Conservation (phyloP, 2,113 vertebrate species). For the Chionomys nivalis region DNA sequence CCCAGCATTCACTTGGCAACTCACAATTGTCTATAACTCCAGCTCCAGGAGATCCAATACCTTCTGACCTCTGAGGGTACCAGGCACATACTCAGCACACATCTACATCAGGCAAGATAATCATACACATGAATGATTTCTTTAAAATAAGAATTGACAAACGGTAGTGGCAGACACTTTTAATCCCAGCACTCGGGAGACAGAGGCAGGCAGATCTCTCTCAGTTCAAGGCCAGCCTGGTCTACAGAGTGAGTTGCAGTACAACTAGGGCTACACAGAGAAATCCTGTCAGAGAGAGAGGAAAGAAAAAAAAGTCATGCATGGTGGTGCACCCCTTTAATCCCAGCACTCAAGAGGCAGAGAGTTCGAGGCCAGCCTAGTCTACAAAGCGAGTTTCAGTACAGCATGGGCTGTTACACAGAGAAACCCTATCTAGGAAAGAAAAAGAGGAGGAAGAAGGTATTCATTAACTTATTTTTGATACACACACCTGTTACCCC, state of each 20-base stretch:
- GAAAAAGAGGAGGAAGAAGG: too few species aligned
- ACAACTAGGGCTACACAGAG: neutral
- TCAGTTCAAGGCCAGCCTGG: too few species aligned
- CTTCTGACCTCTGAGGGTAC: neutral
- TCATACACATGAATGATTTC: neutral
- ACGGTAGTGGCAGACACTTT: too few species aligned
- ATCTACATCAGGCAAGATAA: neutral
- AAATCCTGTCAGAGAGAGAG: neutral
- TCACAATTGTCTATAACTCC: neutral
- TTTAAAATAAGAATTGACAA: too few species aligned
- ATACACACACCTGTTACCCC: neutral
- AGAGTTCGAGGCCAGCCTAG: neutral
- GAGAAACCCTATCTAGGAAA: neutral
- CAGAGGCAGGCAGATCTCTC: too few species aligned
- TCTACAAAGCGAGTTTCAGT: neutral
- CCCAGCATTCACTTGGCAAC: neutral
- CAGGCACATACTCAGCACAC: neutral
- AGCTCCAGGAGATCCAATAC: neutral
- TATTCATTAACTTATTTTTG: too few species aligned
- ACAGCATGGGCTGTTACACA: neutral
- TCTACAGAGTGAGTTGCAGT: too few species aligned
- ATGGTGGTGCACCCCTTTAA: too few species aligned
- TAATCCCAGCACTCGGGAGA: too few species aligned
- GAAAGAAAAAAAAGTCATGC: too few species aligned
- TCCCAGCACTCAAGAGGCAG: neutral